Conservation (phyloP, 2,888 invertebrate genomes). For the Hydroisotoma schaefferi region DNA sequence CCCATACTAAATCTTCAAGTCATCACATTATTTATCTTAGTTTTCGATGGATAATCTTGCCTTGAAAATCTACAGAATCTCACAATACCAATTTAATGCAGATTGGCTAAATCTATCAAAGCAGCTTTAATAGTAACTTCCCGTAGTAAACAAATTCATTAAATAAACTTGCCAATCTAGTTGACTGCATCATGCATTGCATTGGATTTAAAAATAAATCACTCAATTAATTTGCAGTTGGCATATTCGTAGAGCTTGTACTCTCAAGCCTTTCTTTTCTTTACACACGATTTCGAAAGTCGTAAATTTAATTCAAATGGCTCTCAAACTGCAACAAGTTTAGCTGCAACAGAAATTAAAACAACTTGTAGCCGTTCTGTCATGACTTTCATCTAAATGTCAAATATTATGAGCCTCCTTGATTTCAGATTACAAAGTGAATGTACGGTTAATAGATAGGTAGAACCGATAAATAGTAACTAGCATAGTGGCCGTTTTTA, state of each 20-base stretch:
- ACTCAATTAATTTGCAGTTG: neutral
- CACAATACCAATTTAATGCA: neutral
- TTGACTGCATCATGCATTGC: no score
- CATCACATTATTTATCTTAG: no score
- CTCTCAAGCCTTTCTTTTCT: neutral
- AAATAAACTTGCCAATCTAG: neutral
- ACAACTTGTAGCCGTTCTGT: neutral
- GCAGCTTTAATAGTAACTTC: no score
- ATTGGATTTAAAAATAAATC: no score
- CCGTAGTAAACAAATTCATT: neutral
- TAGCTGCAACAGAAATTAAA: neutral
- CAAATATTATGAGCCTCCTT: neutral
- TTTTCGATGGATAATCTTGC: no score
- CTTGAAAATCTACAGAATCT: neutral
- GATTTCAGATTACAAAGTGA: no score
- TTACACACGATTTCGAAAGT: no score
- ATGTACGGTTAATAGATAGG: no score
- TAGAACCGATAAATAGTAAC: no score
- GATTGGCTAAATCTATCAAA: no score
- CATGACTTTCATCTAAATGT: neutral
- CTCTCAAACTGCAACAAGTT: neutral
- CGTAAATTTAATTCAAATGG: constrained; percentile 1
- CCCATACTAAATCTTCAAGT: no score
- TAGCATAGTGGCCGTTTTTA: no score
- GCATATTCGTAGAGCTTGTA: neutral